Conservation (phyloP, 1,140 invertebrate species). For the Hetaerina americana region DNA sequence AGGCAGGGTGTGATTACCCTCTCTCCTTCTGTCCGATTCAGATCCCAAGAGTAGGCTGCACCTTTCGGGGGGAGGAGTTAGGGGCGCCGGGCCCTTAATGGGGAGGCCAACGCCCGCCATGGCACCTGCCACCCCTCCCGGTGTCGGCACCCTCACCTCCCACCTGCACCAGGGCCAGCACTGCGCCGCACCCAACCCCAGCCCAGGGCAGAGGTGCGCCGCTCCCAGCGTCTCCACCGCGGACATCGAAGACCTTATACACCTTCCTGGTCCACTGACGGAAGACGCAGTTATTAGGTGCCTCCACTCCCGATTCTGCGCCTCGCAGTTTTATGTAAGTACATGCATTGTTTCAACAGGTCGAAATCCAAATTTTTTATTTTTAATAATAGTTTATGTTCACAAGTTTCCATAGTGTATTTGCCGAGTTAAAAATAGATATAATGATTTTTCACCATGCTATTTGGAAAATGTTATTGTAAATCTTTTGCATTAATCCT, state of each 20-base stretch:
- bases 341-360: constrained; percentile 5
- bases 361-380: too few relatives aligned
- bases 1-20: too few relatives aligned
- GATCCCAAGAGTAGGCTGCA: neutral
- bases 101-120: constrained; percentile 26
- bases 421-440: too few relatives aligned
- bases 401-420: too few relatives aligned
- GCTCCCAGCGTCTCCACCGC: constrained; percentile 25
- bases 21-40: too few relatives aligned
- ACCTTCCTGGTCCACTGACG: constrained; percentile 78
- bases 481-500: too few relatives aligned
- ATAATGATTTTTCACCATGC: too few relatives aligned
- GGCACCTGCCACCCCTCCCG: constrained; percentile 26
- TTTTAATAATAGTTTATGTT: too few relatives aligned
- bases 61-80: neutral
- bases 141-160: constrained; percentile 25
- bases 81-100: neutral
- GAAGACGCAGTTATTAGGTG: constrained; percentile 87
- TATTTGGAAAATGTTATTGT: too few relatives aligned
- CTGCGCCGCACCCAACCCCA: constrained; percentile 26
- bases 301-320: constrained; percentile 73
- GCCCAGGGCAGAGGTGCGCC: constrained; percentile 31
- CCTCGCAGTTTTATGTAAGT: constrained; percentile 80
- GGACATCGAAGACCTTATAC: constrained; percentile 76
- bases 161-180: constrained; percentile 23